phyloP scores from a whole-genome alignment of 2,888 invertebrate genomes.

The Liodrosophila aerea region DNA sequence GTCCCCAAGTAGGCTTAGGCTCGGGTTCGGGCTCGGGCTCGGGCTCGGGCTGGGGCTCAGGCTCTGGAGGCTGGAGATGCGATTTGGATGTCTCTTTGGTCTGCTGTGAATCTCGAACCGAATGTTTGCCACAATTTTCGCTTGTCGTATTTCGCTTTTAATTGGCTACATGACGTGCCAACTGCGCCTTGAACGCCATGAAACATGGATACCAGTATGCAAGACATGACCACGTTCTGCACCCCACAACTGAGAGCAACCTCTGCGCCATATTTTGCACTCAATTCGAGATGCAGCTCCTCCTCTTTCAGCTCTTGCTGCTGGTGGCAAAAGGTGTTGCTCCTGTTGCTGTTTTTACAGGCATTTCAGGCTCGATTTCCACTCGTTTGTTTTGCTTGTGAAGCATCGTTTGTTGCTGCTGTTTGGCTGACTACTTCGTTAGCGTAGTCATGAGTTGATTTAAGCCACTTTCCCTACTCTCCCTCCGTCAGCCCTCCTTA shows the following conservation, averaged over 20 bases:
- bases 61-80: conserved; percentile 25
- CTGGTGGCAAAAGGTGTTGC: conserved; percentile 23
- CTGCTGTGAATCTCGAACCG: conserved; percentile 35
- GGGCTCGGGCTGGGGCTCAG: not conserved
- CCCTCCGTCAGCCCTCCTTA: conserved; percentile 1
- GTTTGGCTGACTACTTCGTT: conserved; percentile 73
- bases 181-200: conserved; percentile 62
- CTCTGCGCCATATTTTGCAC: conserved; percentile 73
- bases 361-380: conserved; percentile 37
- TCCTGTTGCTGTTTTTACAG: conserved; percentile 33
- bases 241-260: conserved; percentile 6
- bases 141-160: conserved; percentile 76
- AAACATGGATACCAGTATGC: conserved; percentile 71
- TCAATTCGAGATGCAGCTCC: conserved; percentile 60
- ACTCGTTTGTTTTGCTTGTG: conserved; percentile 64
- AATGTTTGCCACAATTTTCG: conserved; percentile 56
- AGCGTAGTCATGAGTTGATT: conserved; percentile 73
- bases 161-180: conserved; percentile 78
- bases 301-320: conserved; percentile 3
- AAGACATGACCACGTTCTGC: conserved; percentile 28
- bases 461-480: conserved; percentile 63
- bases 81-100: conserved; percentile 40
- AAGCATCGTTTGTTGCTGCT: conserved; percentile 21
- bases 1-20: conserved; percentile 8
- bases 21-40: conserved; percentile 21